These are phyloP conservation scores for Anthopleura sola DNA, from an alignment of 64 coral and sea anemone genomes.

Conservation along the genomic window DNA sequence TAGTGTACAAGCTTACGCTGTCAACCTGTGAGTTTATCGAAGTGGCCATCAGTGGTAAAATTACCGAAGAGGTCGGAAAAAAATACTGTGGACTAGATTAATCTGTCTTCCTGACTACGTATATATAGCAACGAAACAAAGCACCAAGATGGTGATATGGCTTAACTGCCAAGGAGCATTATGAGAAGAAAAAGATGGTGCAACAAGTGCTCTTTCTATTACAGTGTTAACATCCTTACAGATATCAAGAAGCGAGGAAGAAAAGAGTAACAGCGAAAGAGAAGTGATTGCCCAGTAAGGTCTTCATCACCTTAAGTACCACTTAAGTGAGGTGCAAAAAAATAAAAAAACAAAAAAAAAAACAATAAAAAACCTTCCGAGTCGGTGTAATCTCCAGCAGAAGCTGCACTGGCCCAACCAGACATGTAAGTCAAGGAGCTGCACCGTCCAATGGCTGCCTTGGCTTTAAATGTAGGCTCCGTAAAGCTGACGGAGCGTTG, in stretches of 20 bases:
- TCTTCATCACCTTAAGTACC: not conserved
- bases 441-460: slow-evolving; percentile 42
- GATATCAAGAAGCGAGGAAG: not conserved
- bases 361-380: slow-evolving; percentile 29
- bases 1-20: no score
- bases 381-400: not conserved
- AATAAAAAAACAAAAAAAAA: not conserved
- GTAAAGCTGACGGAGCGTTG: slow-evolving; percentile 52
- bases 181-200: no score
- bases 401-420: not conserved
- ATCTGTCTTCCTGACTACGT: no score
- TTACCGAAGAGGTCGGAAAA: no score
- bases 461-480: slow-evolving; percentile 50
- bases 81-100: no score
- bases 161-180: no score
- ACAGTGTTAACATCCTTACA: not conserved
- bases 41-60: no score
- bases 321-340: not conserved
- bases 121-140: no score
- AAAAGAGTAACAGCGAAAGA: not conserved
- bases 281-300: not conserved
- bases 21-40: no score
- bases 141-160: no score
- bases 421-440: slow-evolving; percentile 39
- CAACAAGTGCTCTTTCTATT: not conserved